These are phyloP conservation scores for Cinclus cinclus DNA, from an alignment of 2,113 vertebrate genomes.

Conservation along the genomic window DNA sequence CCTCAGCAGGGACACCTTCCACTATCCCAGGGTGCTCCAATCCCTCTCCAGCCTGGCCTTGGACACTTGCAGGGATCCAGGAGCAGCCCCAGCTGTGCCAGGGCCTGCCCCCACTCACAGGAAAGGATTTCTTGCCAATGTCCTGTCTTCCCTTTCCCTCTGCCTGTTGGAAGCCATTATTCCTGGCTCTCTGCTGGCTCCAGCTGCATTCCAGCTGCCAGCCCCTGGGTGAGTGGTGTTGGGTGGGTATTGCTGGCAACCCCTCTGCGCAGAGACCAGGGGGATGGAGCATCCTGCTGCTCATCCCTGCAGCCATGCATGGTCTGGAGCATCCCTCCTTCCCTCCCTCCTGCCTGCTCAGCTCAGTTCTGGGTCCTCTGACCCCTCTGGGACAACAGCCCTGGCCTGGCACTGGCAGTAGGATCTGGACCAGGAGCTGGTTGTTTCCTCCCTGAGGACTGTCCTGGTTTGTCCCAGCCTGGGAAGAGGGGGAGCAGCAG, in stretches of 20 bases:
- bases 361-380: background rate
- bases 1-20: background rate
- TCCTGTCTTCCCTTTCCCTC: background rate
- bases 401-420: rapidly evolving
- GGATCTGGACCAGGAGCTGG: background rate
- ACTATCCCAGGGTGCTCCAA: background rate
- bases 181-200: background rate
- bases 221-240: rapidly evolving
- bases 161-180: background rate
- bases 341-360: background rate
- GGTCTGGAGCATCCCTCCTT: background rate
- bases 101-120: rapidly evolving
- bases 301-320: background rate
- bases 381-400: background rate
- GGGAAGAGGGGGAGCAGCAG: background rate
- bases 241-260: background rate
- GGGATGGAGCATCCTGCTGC: background rate
- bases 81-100: background rate
- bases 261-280: rapidly evolving
- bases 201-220: background rate
- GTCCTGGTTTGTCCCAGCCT: background rate
- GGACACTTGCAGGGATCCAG: background rate
- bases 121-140: background rate
- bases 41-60: background rate
- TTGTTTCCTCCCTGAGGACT: background rate